phyloP scores from a whole-genome alignment of 2,888 invertebrate genomes.

The Acronicta alni region DNA sequence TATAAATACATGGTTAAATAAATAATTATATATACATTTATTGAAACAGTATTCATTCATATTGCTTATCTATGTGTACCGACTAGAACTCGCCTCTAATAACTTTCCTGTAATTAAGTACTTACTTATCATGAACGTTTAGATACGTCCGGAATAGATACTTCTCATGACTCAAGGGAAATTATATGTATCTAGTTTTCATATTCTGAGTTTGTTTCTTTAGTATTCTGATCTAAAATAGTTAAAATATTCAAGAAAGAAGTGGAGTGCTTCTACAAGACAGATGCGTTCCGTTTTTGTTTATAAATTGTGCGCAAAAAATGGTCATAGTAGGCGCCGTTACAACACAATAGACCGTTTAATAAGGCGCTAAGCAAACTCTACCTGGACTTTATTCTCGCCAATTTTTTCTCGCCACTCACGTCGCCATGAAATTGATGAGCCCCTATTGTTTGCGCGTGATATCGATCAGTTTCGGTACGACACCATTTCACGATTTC shows the following conservation, averaged over 20 bases:
- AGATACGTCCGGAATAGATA: slow-evolving; percentile 59
- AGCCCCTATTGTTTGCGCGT: slow-evolving; percentile 73
- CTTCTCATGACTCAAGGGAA: slow-evolving; percentile 44
- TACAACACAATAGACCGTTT: slow-evolving; percentile 75
- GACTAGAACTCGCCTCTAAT: slow-evolving; percentile 54
- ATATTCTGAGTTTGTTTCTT: slow-evolving; percentile 16
- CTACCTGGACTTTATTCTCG: slow-evolving; percentile 79
- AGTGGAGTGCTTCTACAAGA: slow-evolving; percentile 44
- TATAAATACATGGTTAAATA: slow-evolving; percentile 12
- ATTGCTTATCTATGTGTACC: slow-evolving; percentile 53
- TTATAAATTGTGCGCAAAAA: slow-evolving; percentile 68
- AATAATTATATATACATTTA: slow-evolving; percentile 12
- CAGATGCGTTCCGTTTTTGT: slow-evolving; percentile 65
- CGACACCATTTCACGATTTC: slow-evolving; percentile 60
- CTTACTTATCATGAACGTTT: slow-evolving; percentile 58
- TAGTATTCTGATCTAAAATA: slow-evolving; percentile 30
- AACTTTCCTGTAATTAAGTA: slow-evolving; percentile 61
- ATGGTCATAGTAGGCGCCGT: slow-evolving; percentile 77
- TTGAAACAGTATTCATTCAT: slow-evolving; percentile 45
- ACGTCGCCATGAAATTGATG: slow-evolving; percentile 77
- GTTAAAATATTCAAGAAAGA: slow-evolving; percentile 51
- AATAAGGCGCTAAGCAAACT: slow-evolving; percentile 76
- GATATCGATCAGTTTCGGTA: slow-evolving; percentile 70
- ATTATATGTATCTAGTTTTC: slow-evolving; percentile 28
- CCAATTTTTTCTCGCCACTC: slow-evolving; percentile 71